Conservation (phyloP, 1,140 invertebrate species). For the Drosophila oshimai region DNA sequence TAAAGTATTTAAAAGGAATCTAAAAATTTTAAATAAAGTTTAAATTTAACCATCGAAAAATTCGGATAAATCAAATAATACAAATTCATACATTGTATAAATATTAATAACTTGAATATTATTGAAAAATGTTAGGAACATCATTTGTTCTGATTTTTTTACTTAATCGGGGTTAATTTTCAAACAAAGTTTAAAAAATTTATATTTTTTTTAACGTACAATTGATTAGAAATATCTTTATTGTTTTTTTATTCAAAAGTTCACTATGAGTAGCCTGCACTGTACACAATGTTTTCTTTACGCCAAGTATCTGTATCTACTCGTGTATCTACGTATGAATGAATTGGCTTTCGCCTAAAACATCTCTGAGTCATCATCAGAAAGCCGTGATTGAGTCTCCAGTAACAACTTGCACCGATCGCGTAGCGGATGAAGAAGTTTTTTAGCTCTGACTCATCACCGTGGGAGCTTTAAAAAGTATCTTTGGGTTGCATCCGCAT, state of each 20-base stretch:
- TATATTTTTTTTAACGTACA: too few relatives aligned
- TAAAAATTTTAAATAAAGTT: too few relatives aligned
- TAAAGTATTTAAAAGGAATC: too few relatives aligned
- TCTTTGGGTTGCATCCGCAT: slow-evolving; percentile 13
- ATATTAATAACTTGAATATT: too few relatives aligned
- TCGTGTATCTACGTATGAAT: slow-evolving; percentile 39
- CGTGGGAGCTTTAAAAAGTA: slow-evolving; percentile 24
- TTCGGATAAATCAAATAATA: too few relatives aligned
- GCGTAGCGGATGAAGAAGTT: slow-evolving; percentile 20
- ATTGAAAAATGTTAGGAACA: too few relatives aligned
- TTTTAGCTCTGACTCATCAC: slow-evolving; percentile 23
- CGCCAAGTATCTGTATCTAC: slow-evolving; percentile 16
- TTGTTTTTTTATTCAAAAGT: background rate
- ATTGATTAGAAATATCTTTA: background rate
- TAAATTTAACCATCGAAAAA: too few relatives aligned
- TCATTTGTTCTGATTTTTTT: too few relatives aligned
- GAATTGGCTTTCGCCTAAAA: slow-evolving; percentile 43
- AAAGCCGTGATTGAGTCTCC: slow-evolving; percentile 16
- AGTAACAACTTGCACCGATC: slow-evolving; percentile 34
- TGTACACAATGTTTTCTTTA: slow-evolving; percentile 17
- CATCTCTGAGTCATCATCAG: slow-evolving; percentile 14
- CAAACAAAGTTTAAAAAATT: too few relatives aligned
- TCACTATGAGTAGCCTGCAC: background rate
- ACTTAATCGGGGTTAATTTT: too few relatives aligned
- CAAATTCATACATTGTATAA: too few relatives aligned